A percentile compares a stretch with the other conserved stretches of the same genome.
Evolutionary conservation across 1,140 invertebrate genomes (phyloP).

Genomic region (Mercenaria mercenaria): DNA sequence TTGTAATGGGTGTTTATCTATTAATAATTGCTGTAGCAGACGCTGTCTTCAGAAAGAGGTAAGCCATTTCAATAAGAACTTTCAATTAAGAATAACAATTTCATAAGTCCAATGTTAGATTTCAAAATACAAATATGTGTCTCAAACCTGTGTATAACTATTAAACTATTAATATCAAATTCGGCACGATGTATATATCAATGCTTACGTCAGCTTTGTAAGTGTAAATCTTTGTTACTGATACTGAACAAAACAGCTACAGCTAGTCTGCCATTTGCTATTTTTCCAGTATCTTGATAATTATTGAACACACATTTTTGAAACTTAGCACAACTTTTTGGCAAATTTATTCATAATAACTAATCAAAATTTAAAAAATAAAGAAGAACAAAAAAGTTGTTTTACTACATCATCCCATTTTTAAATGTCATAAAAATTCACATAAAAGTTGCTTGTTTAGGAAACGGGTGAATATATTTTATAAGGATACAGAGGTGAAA

Average conservation of each 20-base stretch:
- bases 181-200: not conserved
- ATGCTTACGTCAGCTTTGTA: not conserved
- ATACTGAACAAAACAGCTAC: not conserved
- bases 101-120: not conserved
- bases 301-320: too few species aligned
- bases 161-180: not conserved
- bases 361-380: too few species aligned
- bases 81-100: not conserved
- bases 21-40: conserved; percentile 66
- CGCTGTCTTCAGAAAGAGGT: conserved; percentile 69
- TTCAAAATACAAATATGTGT: not conserved
- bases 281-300: not conserved
- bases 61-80: not conserved
- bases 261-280: not conserved
- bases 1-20: conserved; percentile 83
- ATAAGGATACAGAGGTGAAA: too few species aligned
- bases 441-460: too few species aligned
- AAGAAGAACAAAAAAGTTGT: too few species aligned
- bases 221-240: not conserved
- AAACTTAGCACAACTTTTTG: too few species aligned
- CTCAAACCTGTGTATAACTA: too few species aligned
- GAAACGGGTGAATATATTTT: too few species aligned
- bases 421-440: too few species aligned
- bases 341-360: too few species aligned
- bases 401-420: too few species aligned